Evolutionary conservation across 2,888 invertebrate species (phyloP), one percentile per base, ranked within the genome.

Genomic region (Boloria selene): DNA sequence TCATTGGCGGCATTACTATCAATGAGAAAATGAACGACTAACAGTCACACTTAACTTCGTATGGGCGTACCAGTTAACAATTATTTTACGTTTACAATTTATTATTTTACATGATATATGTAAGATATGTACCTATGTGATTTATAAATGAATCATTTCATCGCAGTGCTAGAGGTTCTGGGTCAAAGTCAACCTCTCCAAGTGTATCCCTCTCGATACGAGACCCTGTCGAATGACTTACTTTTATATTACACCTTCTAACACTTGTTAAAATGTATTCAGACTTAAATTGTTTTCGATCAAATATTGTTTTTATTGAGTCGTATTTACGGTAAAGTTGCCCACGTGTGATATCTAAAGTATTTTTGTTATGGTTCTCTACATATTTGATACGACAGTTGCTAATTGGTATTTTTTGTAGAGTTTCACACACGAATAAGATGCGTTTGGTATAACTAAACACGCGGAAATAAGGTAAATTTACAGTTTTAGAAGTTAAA

Each of bases 121-220:
- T 64, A 49, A 44, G 61, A n/a, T 54, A 17, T 56, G 26, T 63
- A n/a, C n/a, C n/a, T n/a, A 22, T 49, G 49, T 22, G 31, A 7
- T 59, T 66, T 56, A 69, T 63, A 67, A 67, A 68, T 71, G 70
- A 70, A 59, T 70, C 68, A 66, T 65, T 71, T 69, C 69, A 67
- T 72, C 65, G 64, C 70, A 71, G 58, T 62, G 73, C 72, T 70
- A 60, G 70, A 68, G 73, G 74, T 73, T 70, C 69, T 74, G 73
- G 73, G 74, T 74, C 74, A 74, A 74, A 73, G 74, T 71, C 74
- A 67, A 72, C 71, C 58, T 68, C 70, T 68, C 66, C 53, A 61
- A 59, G 67, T 49, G 59, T 68, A 67, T 69, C 65, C 67, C 67
- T 69, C 61, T 65, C 62, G 55, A 38, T 38, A 45, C 51, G 64